Evolutionary conservation across 2,113 vertebrate genomes (phyloP).

Genomic region (Sorex araneus): DNA sequence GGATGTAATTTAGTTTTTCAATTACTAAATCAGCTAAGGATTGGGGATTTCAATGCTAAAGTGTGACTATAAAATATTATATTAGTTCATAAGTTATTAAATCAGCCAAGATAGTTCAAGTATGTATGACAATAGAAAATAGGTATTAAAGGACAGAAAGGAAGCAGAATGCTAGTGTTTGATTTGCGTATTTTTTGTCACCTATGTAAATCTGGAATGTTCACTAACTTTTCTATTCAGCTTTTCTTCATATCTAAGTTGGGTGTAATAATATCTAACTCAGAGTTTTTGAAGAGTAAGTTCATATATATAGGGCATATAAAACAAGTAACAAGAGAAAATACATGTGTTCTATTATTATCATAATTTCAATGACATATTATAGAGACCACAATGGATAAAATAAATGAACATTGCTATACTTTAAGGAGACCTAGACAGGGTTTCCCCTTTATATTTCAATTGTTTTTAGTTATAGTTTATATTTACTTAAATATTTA

Average conservation of each 20-base stretch:
- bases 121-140: neutral
- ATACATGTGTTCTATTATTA: neutral
- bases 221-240: neutral
- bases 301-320: neutral
- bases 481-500: slow-evolving; percentile 41
- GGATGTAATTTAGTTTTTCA: slow-evolving; percentile 25
- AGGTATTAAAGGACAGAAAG: neutral
- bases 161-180: neutral
- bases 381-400: slow-evolving; percentile 8
- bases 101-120: neutral
- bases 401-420: neutral
- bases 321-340: neutral
- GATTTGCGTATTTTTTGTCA: neutral
- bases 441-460: neutral
- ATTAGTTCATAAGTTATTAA: neutral
- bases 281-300: neutral
- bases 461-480: slow-evolving; percentile 34
- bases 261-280: slow-evolving; percentile 14
- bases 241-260: slow-evolving; percentile 25
- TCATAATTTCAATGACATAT: slow-evolving; percentile 14
- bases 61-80: neutral
- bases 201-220: neutral
- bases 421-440: slow-evolving; percentile 25
- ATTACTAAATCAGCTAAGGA: slow-evolving; percentile 13
- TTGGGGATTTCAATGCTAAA: neutral